phyloP scores from a whole-genome alignment of 2,113 vertebrate genomes.

The Apaloderma vittatum region DNA sequence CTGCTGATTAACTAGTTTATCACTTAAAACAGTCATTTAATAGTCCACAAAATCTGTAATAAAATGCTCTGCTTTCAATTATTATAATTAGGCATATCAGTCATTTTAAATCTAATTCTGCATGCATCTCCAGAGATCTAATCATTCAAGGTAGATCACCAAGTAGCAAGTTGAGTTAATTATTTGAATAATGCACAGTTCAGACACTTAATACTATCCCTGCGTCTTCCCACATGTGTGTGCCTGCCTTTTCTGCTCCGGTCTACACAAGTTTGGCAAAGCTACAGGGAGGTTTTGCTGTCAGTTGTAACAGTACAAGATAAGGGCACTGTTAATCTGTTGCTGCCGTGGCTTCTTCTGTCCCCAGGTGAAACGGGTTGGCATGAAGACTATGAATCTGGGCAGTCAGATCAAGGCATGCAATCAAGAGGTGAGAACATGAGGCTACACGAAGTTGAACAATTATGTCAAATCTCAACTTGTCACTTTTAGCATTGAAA shows the following conservation, averaged over 20 bases:
- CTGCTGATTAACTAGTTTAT: constrained; percentile 16
- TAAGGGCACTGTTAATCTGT: neutral
- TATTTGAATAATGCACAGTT: constrained; percentile 34
- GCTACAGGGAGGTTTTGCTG: neutral
- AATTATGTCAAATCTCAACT: neutral
- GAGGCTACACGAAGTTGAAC: neutral
- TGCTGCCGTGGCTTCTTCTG: neutral
- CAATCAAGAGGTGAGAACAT: neutral
- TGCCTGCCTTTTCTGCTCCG: neutral
- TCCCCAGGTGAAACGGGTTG: neutral
- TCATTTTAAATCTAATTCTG: constrained; percentile 37
- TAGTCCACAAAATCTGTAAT: constrained; percentile 9
- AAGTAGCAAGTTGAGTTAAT: constrained; percentile 48
- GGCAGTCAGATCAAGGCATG: neutral
- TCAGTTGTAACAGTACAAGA: neutral
- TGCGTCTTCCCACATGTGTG: neutral
- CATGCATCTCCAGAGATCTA: constrained; percentile 21
- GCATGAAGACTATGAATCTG: neutral
- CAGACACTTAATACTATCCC: constrained; percentile 27
- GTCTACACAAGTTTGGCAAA: neutral
- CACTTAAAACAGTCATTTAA: constrained; percentile 14
- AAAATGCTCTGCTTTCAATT: neutral
- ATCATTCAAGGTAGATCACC: constrained; percentile 38
- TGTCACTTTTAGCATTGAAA: neutral
- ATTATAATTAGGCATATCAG: constrained; percentile 32